Evolutionary conservation across 2,113 vertebrate species (phyloP).

Genomic region (Caranx ignobilis): DNA sequence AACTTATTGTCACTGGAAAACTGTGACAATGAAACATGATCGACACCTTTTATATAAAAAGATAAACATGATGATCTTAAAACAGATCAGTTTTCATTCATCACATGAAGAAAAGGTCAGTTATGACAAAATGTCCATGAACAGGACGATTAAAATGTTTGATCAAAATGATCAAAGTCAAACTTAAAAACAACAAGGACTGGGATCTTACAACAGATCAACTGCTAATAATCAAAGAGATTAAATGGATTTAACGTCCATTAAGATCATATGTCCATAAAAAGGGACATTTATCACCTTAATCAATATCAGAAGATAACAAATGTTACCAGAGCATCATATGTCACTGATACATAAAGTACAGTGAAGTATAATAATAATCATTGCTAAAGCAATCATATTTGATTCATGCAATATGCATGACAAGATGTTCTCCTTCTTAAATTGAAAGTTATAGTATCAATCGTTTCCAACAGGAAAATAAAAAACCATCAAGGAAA

Average conservation of each 20-base stretch:
- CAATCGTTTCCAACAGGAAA: constrained; percentile 46
- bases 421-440: constrained; percentile 39
- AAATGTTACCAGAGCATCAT: not conserved
- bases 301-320: constrained; percentile 5
- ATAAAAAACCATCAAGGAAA: not conserved
- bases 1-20: not conserved
- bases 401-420: constrained; percentile 52
- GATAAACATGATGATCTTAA: not conserved
- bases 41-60: not conserved
- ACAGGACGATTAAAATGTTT: not conserved
- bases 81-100: constrained; percentile 14
- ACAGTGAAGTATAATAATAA: not conserved
- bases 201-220: constrained; percentile 25
- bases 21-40: constrained; percentile 1
- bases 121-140: not conserved
- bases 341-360: not conserved
- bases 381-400: constrained; percentile 29
- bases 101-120: not conserved
- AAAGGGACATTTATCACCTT: not conserved
- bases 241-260: not conserved
- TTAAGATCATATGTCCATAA: not conserved
- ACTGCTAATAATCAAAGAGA: not conserved
- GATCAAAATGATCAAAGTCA: constrained; percentile 5
- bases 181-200: not conserved
- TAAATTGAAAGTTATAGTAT: constrained; percentile 22